A percentile compares a stretch with the other conserved stretches of the same genome.
Evolutionary conservation across 2,888 invertebrate species (phyloP).

Genomic region (Caenorhabditis sp.): DNA sequence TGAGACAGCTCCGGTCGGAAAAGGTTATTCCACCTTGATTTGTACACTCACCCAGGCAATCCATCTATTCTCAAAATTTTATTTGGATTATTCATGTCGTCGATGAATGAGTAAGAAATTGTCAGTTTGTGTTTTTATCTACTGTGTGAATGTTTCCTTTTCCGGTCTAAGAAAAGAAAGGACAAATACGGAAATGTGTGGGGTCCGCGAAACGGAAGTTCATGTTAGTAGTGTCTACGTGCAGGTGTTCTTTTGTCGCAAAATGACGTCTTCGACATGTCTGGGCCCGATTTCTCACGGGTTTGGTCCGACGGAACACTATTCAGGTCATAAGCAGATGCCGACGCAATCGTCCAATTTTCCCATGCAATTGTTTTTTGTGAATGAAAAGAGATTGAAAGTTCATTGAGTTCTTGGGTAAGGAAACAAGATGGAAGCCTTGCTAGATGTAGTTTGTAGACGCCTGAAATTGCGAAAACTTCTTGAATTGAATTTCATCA

Average conservation of each 20-base stretch:
- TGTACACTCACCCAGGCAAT: background rate
- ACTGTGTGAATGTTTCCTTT: background rate
- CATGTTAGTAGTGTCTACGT: conserved; percentile 12
- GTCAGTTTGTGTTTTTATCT: background rate
- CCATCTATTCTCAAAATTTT: background rate
- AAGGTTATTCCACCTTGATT: conserved; percentile 5
- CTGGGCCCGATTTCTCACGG: conserved; percentile 34
- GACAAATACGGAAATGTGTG: background rate
- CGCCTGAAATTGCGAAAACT: conserved; percentile 28
- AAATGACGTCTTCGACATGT: conserved; percentile 35
- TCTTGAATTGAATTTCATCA: background rate
- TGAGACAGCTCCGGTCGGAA: conserved; percentile 2
- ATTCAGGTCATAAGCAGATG: background rate
- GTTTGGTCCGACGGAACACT: background rate
- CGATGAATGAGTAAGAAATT: background rate
- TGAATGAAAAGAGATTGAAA: background rate
- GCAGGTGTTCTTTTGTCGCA: conserved; percentile 31
- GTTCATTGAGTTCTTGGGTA: background rate
- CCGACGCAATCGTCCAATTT: background rate
- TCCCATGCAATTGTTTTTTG: background rate
- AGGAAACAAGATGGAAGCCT: background rate
- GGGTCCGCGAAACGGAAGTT: conserved; percentile 34
- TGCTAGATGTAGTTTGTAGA: conserved; percentile 14
- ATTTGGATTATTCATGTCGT: background rate
- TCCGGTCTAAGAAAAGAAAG: conserved; percentile 12